Conservation (phyloP, 2,888 invertebrate species). For the Agrilus cyanescens region DNA sequence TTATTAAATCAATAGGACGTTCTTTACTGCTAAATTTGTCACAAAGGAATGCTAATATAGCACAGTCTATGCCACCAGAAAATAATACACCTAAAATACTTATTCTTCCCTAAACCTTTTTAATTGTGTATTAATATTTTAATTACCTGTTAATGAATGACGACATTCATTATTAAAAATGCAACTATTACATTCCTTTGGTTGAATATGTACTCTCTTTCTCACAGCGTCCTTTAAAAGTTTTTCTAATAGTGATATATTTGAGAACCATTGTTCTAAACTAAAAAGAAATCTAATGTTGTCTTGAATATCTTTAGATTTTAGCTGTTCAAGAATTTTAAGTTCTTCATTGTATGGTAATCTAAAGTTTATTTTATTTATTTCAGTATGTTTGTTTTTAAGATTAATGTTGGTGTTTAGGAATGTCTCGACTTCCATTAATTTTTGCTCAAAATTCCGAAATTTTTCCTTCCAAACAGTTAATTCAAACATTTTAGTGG, state of each 20-base stretch:
- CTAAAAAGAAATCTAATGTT: constrained; percentile 31
- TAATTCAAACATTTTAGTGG: constrained; percentile 31
- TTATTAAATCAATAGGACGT: constrained; percentile 79
- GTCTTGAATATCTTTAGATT: constrained; percentile 23
- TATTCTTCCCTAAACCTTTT: background rate
- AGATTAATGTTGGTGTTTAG: constrained; percentile 25
- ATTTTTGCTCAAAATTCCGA: constrained; percentile 26
- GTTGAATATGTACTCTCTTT: constrained; percentile 48
- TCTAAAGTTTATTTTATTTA: constrained; percentile 10
- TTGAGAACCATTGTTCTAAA: constrained; percentile 25
- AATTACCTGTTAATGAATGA: constrained; percentile 29
- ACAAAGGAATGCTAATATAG: constrained; percentile 73
- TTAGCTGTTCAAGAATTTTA: constrained; percentile 17
- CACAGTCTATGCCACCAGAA: constrained; percentile 94
- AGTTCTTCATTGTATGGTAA: constrained; percentile 16
- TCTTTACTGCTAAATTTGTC: constrained; percentile 51
- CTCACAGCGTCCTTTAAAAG: constrained; percentile 48
- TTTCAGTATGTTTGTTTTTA: constrained; percentile 4
- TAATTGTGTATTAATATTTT: background rate
- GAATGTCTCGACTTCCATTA: constrained; percentile 28
- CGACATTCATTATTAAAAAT: constrained; percentile 22
- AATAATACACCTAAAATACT: constrained; percentile 60
- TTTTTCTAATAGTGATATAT: constrained; percentile 37
- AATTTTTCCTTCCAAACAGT: constrained; percentile 34
- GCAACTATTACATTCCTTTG: constrained; percentile 51